These are phyloP conservation scores for Phrynosoma platyrhinos DNA, from an alignment of 2,113 vertebrate genomes.

Conservation along the genomic window DNA sequence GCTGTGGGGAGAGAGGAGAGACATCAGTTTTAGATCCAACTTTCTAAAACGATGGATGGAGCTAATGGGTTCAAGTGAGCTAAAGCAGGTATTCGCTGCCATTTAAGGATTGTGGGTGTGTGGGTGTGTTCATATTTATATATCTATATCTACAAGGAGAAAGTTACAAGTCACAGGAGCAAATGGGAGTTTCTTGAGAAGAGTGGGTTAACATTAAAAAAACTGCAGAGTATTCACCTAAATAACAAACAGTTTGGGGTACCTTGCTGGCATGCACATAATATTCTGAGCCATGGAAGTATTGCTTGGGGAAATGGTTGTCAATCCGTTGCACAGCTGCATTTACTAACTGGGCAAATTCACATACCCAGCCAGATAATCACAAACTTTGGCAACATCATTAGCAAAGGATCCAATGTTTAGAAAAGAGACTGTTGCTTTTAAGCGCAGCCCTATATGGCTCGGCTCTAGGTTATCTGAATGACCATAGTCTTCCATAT, in stretches of 20 bases:
- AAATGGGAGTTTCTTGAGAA: too few species aligned
- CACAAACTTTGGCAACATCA: background rate
- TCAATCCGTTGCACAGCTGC: background rate
- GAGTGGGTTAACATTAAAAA: too few species aligned
- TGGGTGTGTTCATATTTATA: too few species aligned
- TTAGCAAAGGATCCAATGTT: background rate
- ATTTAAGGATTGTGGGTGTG: background rate
- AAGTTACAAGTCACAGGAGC: too few species aligned
- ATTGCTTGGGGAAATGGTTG: background rate
- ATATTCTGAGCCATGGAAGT: background rate
- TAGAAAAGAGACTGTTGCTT: background rate
- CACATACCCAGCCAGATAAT: background rate
- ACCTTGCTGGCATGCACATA: background rate
- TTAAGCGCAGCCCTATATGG: background rate
- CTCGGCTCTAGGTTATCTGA: too few species aligned
- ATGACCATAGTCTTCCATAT: too few species aligned
- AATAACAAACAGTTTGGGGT: too few species aligned
- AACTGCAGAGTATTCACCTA: too few species aligned
- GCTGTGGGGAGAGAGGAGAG: slow-evolving; percentile 36
- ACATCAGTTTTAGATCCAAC: slow-evolving; percentile 61
- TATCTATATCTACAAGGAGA: too few species aligned
- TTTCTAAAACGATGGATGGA: slow-evolving; percentile 27
- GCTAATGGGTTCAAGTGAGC: slow-evolving; percentile 37
- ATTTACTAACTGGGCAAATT: background rate
- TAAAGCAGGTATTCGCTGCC: slow-evolving; percentile 52